A percentile compares a stretch with the other conserved stretches of the same genome.
Conservation (phyloP, 2,797 vertebrate genomes). For the Periophthalmus magnuspinnatus region DNA sequence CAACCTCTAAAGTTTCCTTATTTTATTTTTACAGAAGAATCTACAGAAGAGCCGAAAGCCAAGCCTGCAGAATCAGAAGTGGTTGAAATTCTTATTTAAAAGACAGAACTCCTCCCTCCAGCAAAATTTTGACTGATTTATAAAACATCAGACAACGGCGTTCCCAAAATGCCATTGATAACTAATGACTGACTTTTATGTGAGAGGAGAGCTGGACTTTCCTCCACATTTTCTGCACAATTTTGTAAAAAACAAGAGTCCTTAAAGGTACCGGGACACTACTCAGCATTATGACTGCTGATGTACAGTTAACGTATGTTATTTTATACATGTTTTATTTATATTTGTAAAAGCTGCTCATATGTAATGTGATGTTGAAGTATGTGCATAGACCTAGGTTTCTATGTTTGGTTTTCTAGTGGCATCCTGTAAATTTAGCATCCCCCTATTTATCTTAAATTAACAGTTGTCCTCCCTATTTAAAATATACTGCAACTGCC, state of each 20-base stretch:
- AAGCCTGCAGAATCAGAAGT: constrained; percentile 59
- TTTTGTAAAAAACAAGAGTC: constrained; percentile 26
- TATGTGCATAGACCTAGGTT: constrained; percentile 24
- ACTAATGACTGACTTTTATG: neutral
- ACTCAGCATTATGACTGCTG: constrained; percentile 50
- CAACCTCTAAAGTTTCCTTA: neutral
- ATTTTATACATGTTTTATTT: constrained; percentile 67
- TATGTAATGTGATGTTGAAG: constrained; percentile 55
- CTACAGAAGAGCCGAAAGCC: constrained; percentile 45
- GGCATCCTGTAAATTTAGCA: constrained; percentile 36
- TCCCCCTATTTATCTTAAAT: constrained; percentile 51
- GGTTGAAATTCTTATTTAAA: constrained; percentile 81
- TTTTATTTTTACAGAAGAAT: constrained; percentile 52
- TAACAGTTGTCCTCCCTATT: constrained; percentile 61
- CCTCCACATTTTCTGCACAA: constrained; percentile 37
- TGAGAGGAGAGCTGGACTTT: constrained; percentile 70
- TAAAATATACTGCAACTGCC: constrained; percentile 62
- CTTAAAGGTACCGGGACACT: constrained; percentile 66
- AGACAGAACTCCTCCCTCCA: constrained; percentile 1
- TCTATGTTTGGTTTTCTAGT: constrained; percentile 35
- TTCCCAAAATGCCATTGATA: neutral
- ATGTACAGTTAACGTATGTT: constrained; percentile 24
- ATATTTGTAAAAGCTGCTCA: constrained; percentile 76
- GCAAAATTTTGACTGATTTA: constrained; percentile 16
- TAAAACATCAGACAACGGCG: constrained; percentile 15